Evolutionary conservation across 1,140 invertebrate genomes (phyloP).

Genomic region (Caerostris darwini): DNA sequence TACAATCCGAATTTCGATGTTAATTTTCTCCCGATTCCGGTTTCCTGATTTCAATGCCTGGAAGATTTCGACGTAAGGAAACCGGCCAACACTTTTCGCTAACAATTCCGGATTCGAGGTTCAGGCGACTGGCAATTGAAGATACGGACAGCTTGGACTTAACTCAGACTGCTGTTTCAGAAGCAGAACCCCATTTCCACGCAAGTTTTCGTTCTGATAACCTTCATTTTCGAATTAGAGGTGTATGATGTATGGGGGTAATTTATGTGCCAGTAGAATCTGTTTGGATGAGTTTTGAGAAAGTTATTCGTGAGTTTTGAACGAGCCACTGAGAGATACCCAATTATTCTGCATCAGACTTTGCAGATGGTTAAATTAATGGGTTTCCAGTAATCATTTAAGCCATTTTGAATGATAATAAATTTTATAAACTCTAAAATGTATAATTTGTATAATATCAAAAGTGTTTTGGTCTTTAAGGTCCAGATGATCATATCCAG

Average conservation of each 20-base stretch:
- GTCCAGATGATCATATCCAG: no score
- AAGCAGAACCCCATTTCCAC: background rate
- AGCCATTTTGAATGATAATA: no score
- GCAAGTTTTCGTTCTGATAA: background rate
- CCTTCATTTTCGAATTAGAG: background rate
- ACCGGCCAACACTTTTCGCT: background rate
- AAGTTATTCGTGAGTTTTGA: no score
- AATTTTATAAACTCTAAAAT: no score
- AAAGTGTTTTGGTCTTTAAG: no score
- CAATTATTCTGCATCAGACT: no score
- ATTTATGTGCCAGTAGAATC: no score
- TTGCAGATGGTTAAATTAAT: no score
- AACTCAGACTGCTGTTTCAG: constrained; percentile 2
- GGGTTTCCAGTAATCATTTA: no score
- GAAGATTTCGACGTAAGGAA: constrained; percentile 37
- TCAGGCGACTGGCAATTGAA: constrained; percentile 32
- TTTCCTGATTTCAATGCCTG: constrained; percentile 24
- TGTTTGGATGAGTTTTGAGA: no score
- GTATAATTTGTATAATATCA: no score
- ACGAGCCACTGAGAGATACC: no score
- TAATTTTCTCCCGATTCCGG: constrained; percentile 32
- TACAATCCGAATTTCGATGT: constrained; percentile 9
- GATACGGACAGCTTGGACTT: constrained; percentile 26
- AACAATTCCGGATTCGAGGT: background rate
- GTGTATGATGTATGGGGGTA: background rate